These are phyloP conservation scores for Scytalopus superciliaris DNA, from an alignment of 2,113 vertebrate species.

Conservation along the genomic window DNA sequence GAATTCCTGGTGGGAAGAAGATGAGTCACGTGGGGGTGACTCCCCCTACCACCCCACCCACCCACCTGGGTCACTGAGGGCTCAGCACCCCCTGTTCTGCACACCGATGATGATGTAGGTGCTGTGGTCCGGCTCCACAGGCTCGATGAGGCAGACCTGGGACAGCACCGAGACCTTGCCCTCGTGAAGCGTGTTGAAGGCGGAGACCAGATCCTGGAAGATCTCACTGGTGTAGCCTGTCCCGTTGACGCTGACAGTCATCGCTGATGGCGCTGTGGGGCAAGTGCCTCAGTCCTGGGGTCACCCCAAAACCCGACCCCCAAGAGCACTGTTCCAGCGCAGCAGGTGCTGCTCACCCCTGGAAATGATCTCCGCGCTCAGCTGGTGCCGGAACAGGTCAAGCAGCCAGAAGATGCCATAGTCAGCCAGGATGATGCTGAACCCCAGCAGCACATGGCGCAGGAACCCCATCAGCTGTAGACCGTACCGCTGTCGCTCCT, in stretches of 20 bases:
- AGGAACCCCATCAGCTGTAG: constrained; percentile 60
- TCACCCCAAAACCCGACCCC: neutral
- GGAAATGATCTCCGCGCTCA: constrained; percentile 77
- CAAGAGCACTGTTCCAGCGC: accelerated
- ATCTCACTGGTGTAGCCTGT: constrained; percentile 82
- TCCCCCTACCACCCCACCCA: accelerated
- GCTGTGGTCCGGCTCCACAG: constrained; percentile 69
- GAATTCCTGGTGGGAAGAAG: constrained; percentile 69
- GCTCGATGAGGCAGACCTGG: constrained; percentile 76
- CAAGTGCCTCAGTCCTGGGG: neutral
- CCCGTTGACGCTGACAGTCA: constrained; percentile 77
- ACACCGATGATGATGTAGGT: constrained; percentile 73
- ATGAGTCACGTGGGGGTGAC: accelerated
- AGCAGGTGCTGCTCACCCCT: constrained; percentile 58
- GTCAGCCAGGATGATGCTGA: constrained; percentile 80
- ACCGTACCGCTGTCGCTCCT: constrained; percentile 54
- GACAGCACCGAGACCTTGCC: constrained; percentile 85
- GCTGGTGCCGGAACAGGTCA: constrained; percentile 80
- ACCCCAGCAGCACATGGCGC: constrained; percentile 67
- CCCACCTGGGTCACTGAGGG: accelerated
- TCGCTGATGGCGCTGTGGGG: constrained; percentile 70
- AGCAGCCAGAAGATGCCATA: constrained; percentile 89
- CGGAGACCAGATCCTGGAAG: constrained; percentile 80
- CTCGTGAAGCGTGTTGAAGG: constrained; percentile 80
- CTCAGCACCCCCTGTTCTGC: accelerated